Evolutionary conservation across 64 coral and sea anemone genomes (phyloP), one percentile per base, ranked within the genome.

Genomic region (Acropora tenuis): DNA sequence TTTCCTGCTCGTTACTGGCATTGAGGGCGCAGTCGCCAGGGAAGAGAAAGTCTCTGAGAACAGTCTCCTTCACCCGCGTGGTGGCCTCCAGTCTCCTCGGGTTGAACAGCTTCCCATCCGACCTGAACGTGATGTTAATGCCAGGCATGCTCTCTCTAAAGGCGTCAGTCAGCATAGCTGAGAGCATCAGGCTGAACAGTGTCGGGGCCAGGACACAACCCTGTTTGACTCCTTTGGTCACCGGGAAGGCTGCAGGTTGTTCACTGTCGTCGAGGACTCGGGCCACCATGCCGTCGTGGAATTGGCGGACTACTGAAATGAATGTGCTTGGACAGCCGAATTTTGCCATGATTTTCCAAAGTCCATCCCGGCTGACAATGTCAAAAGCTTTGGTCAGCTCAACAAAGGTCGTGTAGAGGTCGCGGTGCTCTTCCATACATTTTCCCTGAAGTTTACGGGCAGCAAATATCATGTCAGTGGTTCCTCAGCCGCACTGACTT

Each of bases 21-120:
- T 50, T 80, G 49, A 90, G 66, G 42, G 90, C 90, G 78, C 79
- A 73, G 80, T 89, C 88, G 41, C 58, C 48, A 48, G 77, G 63
- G 67, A 90, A 90, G 4, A 90, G 0, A 1, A 83, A 55, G 16
- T 90, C 77, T 15, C 65, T 48, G 11, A 90, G 42, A 10, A 79
- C 40, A 3, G 59, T 48, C 77, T 79, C 44, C 5, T 90, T 40
- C 13, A 80, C 59, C 11, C 48, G 69, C 0, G 88, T 79, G 3
- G 1, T 43, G 8, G 88, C 58, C 6, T 90, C 3, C n/a, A 90
- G 77, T 10, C 76, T 8, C 12, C 75, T 43, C 5, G 44, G 17
- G 18, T 90, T 79, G 68, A 47, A 90, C 8, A 90, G 46, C 9
- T 69, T 79, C 4, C 59, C 1, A 18, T 80, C 88, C 6, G 42